Percentiles rank a stretch among this genome's conserved stretches.
phyloP scores from a whole-genome alignment of 2,888 invertebrate genomes.

The Hesperia comma region DNA sequence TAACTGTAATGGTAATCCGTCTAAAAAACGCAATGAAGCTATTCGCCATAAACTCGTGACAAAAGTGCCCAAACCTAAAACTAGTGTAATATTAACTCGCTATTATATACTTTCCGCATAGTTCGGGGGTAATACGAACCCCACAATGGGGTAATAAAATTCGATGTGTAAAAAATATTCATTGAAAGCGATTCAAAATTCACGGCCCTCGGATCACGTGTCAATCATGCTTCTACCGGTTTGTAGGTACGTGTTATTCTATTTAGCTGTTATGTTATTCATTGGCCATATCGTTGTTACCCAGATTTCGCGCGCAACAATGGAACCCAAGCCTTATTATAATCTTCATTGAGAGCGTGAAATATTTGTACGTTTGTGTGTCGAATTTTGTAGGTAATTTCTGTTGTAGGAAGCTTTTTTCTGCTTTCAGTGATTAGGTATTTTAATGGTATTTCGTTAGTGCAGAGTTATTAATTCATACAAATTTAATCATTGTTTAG shows the following conservation, averaged over 20 bases:
- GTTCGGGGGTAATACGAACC: conserved; percentile 69
- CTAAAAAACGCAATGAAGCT: not conserved
- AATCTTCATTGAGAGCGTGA: conserved; percentile 50
- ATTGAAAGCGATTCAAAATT: conserved; percentile 67
- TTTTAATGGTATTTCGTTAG: not conserved
- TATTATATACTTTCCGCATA: conserved; percentile 75
- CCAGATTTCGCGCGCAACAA: conserved; percentile 50
- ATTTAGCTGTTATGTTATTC: conserved; percentile 76
- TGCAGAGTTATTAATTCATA: too few relatives aligned
- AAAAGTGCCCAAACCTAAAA: conserved; percentile 53
- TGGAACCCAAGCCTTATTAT: conserved; percentile 52
- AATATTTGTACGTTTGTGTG: conserved; percentile 24
- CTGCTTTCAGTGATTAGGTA: not conserved
- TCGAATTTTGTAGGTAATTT: conserved; percentile 17
- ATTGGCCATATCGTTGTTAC: conserved; percentile 73
- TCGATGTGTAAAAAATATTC: conserved; percentile 62
- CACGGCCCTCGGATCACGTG: conserved; percentile 73
- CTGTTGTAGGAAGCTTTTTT: conserved; percentile 8
- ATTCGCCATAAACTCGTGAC: conserved; percentile 41
- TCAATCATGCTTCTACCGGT: conserved; percentile 76
- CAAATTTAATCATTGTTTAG: too few relatives aligned
- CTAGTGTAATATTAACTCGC: conserved; percentile 63
- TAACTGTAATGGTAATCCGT: not conserved
- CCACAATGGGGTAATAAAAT: conserved; percentile 74
- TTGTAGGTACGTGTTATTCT: conserved; percentile 72